Conservation (phyloP, 2,888 invertebrate species). For the Ommatoiulus sabulosus region DNA sequence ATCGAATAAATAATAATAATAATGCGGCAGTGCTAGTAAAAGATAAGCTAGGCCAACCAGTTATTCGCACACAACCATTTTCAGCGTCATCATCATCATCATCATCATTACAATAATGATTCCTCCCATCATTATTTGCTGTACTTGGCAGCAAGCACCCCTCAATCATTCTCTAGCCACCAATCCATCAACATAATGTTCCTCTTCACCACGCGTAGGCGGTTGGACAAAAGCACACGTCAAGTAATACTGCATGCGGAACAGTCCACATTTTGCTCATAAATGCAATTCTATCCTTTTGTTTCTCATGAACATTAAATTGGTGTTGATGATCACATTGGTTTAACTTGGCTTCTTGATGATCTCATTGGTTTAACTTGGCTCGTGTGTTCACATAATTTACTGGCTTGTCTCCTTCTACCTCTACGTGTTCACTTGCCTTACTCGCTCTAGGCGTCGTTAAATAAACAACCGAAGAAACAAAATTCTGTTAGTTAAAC, state of each 20-base stretch:
- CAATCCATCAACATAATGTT: constrained; percentile 26
- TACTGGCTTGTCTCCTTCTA: too few relatives aligned
- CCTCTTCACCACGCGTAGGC: not conserved
- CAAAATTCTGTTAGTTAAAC: not conserved
- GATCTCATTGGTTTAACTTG: not conserved
- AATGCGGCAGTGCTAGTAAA: not conserved
- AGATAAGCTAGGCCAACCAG: not conserved
- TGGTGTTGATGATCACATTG: not conserved
- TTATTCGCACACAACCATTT: not conserved
- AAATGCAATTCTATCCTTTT: not conserved
- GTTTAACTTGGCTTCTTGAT: not conserved
- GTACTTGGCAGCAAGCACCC: constrained; percentile 44
- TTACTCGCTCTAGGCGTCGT: not conserved
- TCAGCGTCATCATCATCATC: not conserved
- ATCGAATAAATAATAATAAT: not conserved
- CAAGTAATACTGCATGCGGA: not conserved
- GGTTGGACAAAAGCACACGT: constrained; percentile 16
- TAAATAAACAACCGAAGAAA: not conserved
- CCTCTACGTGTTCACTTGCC: not conserved
- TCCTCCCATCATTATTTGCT: not conserved
- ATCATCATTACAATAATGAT: constrained; percentile 16
- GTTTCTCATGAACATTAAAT: not conserved
- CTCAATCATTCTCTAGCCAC: constrained; percentile 1
- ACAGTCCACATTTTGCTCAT: not conserved
- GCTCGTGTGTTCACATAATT: not conserved